These are phyloP conservation scores for Epinotia bilunana DNA, from an alignment of 2,888 invertebrate genomes.

Conservation along the genomic window DNA sequence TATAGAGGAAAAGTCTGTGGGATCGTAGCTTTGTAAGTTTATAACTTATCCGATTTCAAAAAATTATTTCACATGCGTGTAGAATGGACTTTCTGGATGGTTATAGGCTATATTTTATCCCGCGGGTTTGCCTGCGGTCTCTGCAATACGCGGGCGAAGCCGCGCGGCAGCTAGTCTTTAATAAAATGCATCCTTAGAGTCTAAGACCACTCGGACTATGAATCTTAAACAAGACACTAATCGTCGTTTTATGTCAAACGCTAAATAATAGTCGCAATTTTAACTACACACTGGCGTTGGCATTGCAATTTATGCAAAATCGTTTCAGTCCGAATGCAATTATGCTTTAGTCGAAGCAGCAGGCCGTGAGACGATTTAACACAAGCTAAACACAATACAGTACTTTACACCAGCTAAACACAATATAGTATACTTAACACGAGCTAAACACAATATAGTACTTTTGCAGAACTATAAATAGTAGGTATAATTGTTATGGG, in stretches of 20 bases:
- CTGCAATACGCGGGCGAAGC: no score
- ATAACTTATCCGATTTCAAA: no score
- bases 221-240: constrained; percentile 1
- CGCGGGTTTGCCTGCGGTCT: no score
- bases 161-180: no score
- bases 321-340: constrained; percentile 39
- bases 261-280: constrained; percentile 6
- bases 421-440: background rate
- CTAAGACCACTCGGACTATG: no score
- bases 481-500: background rate
- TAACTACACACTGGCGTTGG: background rate
- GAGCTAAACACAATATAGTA: background rate
- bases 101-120: no score
- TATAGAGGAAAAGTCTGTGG: no score
- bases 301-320: constrained; percentile 28
- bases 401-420: constrained; percentile 44
- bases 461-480: background rate
- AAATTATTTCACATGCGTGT: no score
- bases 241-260: constrained; percentile 3
- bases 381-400: constrained; percentile 40
- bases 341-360: constrained; percentile 49
- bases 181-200: background rate
- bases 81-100: no score
- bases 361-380: constrained; percentile 53
- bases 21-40: background rate